Evolutionary conservation across 2,113 vertebrate genomes (phyloP), one percentile per base, ranked within the genome.

Genomic region (Poecile atricapillus): DNA sequence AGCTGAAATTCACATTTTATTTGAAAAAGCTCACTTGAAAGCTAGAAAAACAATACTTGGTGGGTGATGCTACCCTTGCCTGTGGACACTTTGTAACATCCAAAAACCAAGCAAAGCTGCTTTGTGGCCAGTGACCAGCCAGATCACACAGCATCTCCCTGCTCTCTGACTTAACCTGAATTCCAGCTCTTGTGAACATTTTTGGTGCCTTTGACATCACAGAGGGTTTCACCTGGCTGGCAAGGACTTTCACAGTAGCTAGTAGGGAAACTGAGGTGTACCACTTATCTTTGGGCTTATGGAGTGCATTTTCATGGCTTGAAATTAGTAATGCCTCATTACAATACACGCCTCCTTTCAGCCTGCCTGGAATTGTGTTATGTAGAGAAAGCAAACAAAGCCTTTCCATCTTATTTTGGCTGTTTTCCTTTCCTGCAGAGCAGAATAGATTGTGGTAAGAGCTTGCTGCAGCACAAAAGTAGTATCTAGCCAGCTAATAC

Each of bases 401-500:
- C 59, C 37, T 62, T 75, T 67, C 47, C 20, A 49, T 60, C 47
- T 83, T 59, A 89, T 78, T 95, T 68, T 87, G 70, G 44, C 30
- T 71, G 28, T 4, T 31, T 70, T 71, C 13, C 43, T 55, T 23
- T 15, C 20, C 33, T 22, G 15, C 53, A 80, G 62, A 91, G 67
- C 69, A 78, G 83, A 88, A 67, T 63, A 83, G 52, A 86, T 58
- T 44, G 53, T 71, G 76, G 69, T 68, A 82, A 84, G 49, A 92
- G 60, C 60, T 95, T 23, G 2, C 52, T 86, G 47, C 69, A 84
- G 78, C 53, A 93, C 52, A 76, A 41, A 92, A 90, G 50, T 73
- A 86, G 0, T 46, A 91, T 63, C 63, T 39, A 89, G 80, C 31
- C 62, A 80, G 74, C 80, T 87, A 93, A 94, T n/a, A 39, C 55